A percentile compares a stretch with the other conserved stretches of the same genome.
phyloP scores from a whole-genome alignment of 2,797 vertebrate genomes.

The Florisuga fusca region DNA sequence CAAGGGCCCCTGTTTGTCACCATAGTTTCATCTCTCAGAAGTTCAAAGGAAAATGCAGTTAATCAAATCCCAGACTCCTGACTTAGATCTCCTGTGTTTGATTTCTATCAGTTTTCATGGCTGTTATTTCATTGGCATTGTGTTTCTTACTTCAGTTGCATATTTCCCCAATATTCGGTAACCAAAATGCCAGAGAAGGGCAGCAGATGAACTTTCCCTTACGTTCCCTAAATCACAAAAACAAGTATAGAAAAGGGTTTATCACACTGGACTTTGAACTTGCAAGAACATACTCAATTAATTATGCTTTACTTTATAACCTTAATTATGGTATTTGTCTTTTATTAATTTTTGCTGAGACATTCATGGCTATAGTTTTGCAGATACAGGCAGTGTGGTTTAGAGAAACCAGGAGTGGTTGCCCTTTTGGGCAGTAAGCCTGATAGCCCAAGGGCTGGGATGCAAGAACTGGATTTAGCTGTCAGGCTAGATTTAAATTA shows the following conservation, averaged over 20 bases:
- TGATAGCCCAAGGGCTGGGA: accelerated
- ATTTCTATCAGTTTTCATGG: not conserved
- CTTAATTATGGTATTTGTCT: not conserved
- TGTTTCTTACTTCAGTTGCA: not conserved
- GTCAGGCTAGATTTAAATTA: not conserved
- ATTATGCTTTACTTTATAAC: not conserved
- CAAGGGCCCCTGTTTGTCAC: not conserved
- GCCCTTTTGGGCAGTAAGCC: not conserved
- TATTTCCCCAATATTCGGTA: not conserved
- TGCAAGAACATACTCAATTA: not conserved
- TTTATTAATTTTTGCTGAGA: not conserved
- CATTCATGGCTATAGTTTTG: not conserved
- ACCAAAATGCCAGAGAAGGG: not conserved
- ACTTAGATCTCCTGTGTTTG: not conserved
- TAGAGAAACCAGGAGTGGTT: not conserved
- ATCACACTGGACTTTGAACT: not conserved
- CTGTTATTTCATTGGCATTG: not conserved
- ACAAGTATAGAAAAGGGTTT: not conserved
- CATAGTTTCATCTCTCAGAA: not conserved
- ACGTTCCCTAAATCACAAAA: not conserved
- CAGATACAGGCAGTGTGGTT: not conserved
- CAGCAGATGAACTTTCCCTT: not conserved
- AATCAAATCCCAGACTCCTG: not conserved
- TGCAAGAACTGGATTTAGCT: not conserved
- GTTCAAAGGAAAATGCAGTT: conserved; percentile 13